Evolutionary conservation across 2,797 vertebrate species (phyloP), one percentile per base, ranked within the genome.

Genomic region (Cephalopachus bancanus): DNA sequence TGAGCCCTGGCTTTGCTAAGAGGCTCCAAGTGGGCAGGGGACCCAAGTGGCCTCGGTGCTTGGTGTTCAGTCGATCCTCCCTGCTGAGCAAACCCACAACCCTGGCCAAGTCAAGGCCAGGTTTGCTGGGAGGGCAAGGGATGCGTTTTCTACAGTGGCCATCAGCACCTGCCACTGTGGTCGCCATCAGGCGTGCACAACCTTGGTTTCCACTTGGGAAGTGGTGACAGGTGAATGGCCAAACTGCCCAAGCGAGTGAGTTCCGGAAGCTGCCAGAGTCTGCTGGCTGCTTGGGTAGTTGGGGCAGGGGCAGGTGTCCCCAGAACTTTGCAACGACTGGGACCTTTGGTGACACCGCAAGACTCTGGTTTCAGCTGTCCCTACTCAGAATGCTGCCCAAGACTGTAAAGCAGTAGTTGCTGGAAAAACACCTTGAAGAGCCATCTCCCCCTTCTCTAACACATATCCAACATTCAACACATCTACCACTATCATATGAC

Each of bases 41-140:
- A 44, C 14, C 26, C 62, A 49, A 30, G n/a, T 57, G 4, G 17
- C 55, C 37, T 44, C 3, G 2, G 49, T 26, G 15, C 30, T 10
- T 10, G 59, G 55, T 53, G 9, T 0, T 83, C 28, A 37, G 55
- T 28, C 12, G 57, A 37, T 49, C 51, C 19, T 93, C 49, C 64
- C 17, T 15, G 60, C 60, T 53, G 4, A 87, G 67, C 0, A 2
- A 1, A 10, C 2, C 20, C 20, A 24, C 10, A 2, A 2, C 5
- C 44, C 3, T 14, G 62, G 55, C 49, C 85, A 49, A 26, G 64
- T 89, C 84, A 95, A 95, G 71, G 89, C 79, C 91, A 83, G n/a
- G 71, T 71, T 19, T 69, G 10, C 75, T 89, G 33, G 26, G 15
- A 60, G 17, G 67, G 24, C 81, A 87, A 87, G 55, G 53, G 33